A percentile compares a stretch with the other conserved stretches of the same genome.
Conservation (phyloP, 2,113 vertebrate species). For the Polypterus bichir region DNA sequence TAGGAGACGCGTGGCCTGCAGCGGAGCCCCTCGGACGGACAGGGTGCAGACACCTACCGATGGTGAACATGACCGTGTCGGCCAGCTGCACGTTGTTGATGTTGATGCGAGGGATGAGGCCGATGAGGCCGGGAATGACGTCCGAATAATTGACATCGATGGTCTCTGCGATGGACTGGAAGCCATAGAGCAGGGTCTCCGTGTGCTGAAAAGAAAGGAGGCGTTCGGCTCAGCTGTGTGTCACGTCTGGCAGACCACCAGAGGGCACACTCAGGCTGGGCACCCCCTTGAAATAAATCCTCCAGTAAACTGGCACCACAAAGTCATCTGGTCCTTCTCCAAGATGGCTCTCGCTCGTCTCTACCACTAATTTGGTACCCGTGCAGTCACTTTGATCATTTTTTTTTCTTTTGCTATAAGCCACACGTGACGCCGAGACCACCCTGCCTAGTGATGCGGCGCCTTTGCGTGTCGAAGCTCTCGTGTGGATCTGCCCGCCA, state of each 20-base stretch:
- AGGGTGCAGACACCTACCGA: slow-evolving; percentile 46
- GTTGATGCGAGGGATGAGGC: slow-evolving; percentile 91
- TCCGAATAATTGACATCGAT: slow-evolving; percentile 96
- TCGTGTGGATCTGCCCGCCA: too few relatives aligned
- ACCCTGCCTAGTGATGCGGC: too few relatives aligned
- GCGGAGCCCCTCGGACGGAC: background rate
- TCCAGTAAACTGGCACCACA: background rate
- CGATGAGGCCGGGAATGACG: slow-evolving; percentile 91
- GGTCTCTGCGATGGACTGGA: slow-evolving; percentile 96
- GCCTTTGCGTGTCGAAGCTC: too few relatives aligned
- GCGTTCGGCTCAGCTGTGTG: too few relatives aligned
- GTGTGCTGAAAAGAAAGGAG: slow-evolving; percentile 63
- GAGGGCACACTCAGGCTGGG: background rate
- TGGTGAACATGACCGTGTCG: slow-evolving; percentile 98
- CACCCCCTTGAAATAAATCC: background rate
- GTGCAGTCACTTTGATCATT: too few relatives aligned
- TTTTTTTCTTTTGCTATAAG: too few relatives aligned
- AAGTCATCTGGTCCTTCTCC: background rate
- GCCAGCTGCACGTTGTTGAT: slow-evolving; percentile 96
- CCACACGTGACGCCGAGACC: too few relatives aligned
- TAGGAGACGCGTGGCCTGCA: too few relatives aligned
- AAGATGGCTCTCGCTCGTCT: background rate
- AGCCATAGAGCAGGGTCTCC: slow-evolving; percentile 89
- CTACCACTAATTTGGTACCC: background rate
- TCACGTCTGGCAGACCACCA: background rate